phyloP scores from a whole-genome alignment of 2,113 vertebrate species.

The Neolamprologus sp. region DNA sequence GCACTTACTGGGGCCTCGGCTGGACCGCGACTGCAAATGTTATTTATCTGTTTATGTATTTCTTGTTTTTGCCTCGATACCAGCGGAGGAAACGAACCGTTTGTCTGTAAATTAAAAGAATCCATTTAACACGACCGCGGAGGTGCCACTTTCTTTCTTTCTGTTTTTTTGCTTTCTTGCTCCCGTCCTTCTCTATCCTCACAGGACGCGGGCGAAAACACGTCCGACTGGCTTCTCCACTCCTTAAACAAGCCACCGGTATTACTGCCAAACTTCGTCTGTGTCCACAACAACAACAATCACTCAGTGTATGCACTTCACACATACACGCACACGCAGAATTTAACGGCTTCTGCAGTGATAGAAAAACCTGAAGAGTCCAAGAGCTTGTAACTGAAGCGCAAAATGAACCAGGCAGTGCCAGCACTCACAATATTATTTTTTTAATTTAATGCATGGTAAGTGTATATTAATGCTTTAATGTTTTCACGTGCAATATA shows the following conservation, averaged over 20 bases:
- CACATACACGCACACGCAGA: not conserved
- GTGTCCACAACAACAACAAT: slow-evolving; percentile 60
- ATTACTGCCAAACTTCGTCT: slow-evolving; percentile 67
- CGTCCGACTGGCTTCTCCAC: slow-evolving; percentile 84
- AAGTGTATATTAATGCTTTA: not conserved
- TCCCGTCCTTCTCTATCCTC: slow-evolving; percentile 47
- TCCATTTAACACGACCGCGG: not conserved
- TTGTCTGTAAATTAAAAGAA: not conserved
- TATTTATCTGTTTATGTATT: not conserved
- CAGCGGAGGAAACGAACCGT: not conserved
- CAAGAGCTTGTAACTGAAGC: not conserved
- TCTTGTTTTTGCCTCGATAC: not conserved
- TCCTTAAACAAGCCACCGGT: slow-evolving; percentile 67
- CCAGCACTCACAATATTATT: not conserved
- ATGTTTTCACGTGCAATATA: not conserved
- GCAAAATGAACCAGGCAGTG: not conserved
- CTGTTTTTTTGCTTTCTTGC: slow-evolving; percentile 3
- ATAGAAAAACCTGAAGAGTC: not conserved
- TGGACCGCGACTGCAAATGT: not conserved
- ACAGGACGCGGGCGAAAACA: slow-evolving; percentile 71
- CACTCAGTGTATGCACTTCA: slow-evolving; percentile 5
- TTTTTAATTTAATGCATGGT: not conserved
- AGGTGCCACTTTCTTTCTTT: slow-evolving; percentile 13
- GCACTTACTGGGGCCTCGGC: not conserved
- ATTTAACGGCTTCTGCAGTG: not conserved